phyloP scores from a whole-genome alignment of 2,797 vertebrate species.

The Megalops cyprinoides region DNA sequence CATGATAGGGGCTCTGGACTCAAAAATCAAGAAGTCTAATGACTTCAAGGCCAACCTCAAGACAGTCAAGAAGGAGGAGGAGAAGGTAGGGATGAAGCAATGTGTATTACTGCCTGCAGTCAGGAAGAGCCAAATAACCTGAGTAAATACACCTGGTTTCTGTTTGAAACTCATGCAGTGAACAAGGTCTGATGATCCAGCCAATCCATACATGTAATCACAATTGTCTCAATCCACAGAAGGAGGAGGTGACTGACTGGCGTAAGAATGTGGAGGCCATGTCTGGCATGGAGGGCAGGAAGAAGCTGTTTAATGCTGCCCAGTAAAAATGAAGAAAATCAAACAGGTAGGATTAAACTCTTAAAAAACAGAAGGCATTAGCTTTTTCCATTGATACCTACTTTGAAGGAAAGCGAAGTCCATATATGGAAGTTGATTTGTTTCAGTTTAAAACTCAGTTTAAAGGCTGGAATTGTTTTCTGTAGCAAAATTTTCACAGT shows the following conservation, averaged over 20 bases:
- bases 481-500: too few relatives aligned
- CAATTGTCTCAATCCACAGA: slow-evolving; percentile 43
- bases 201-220: too few relatives aligned
- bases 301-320: slow-evolving; percentile 53
- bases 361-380: too few relatives aligned
- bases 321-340: slow-evolving; percentile 11
- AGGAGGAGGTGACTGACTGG: slow-evolving; percentile 64
- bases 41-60: slow-evolving; percentile 68
- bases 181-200: too few relatives aligned
- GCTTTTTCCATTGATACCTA: too few relatives aligned
- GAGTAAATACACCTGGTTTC: too few relatives aligned
- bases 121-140: too few relatives aligned
- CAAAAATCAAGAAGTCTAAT: slow-evolving; percentile 54
- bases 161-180: slow-evolving; percentile 32
- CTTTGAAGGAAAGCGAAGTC: too few relatives aligned
- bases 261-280: slow-evolving; percentile 65
- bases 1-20: slow-evolving; percentile 59
- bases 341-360: slow-evolving; percentile 10
- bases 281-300: slow-evolving; percentile 63
- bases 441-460: too few relatives aligned
- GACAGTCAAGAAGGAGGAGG: slow-evolving; percentile 65
- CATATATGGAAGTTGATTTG: too few relatives aligned
- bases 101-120: too few relatives aligned
- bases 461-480: too few relatives aligned
- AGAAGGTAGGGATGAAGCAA: slow-evolving; percentile 56